These are phyloP conservation scores for Patella ulyssiponensis DNA, from an alignment of 2,888 invertebrate species.

Conservation along the genomic window DNA sequence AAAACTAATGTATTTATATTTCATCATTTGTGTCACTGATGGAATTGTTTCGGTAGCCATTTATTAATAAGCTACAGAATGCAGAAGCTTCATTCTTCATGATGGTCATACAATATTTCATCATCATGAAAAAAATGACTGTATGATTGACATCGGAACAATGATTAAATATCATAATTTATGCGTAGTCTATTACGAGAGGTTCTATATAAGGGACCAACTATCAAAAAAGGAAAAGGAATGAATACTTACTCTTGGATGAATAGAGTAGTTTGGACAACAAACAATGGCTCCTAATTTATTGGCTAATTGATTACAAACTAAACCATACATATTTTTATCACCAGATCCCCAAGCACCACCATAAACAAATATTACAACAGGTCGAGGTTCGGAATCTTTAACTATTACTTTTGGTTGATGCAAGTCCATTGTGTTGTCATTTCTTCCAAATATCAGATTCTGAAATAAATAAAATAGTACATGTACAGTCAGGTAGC, in stretches of 20 bases:
- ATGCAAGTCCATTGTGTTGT: constrained; percentile 62
- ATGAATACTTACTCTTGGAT: constrained; percentile 62
- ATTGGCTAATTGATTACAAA: constrained; percentile 63
- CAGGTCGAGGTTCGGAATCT: constrained; percentile 41
- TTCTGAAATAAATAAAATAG: constrained; percentile 49
- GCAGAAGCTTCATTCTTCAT: too few species aligned
- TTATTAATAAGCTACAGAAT: too few species aligned
- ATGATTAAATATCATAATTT: too few species aligned
- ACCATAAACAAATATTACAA: constrained; percentile 68
- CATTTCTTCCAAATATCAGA: constrained; percentile 62
- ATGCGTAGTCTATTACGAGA: not conserved
- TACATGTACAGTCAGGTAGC: too few species aligned
- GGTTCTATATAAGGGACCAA: not conserved
- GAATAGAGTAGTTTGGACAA: constrained; percentile 67
- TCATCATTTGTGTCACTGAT: too few species aligned
- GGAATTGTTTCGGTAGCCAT: too few species aligned
- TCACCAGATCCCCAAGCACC: constrained; percentile 68
- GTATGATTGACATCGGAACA: too few species aligned
- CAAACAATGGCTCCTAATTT: constrained; percentile 60
- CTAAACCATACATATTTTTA: constrained; percentile 66
- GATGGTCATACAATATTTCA: too few species aligned
- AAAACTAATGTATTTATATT: too few species aligned
- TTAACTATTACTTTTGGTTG: constrained; percentile 42
- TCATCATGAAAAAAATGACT: too few species aligned
- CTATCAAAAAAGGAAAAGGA: not conserved